Evolutionary conservation across 2,888 invertebrate genomes (phyloP).

Genomic region (Carpatolechia fugitivella): DNA sequence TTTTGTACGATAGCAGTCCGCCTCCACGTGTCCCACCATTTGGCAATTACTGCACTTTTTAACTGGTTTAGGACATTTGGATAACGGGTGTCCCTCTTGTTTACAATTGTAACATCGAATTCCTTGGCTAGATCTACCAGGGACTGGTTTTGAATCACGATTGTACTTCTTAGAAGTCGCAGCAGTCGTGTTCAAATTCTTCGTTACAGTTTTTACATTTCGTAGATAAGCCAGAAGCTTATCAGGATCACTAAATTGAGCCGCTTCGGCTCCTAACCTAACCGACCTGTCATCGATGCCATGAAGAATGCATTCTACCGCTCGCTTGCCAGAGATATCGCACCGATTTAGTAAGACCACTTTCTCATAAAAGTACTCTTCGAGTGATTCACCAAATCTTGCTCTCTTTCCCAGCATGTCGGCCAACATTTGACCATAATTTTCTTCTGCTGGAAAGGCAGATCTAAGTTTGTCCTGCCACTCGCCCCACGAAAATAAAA

Average conservation of each 20-base stretch:
- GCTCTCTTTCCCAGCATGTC: constrained; percentile 19
- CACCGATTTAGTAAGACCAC: constrained; percentile 18
- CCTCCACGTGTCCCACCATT: background rate
- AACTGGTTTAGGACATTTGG: too few relatives aligned
- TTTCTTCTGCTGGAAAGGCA: constrained; percentile 15
- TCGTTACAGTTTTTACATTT: background rate
- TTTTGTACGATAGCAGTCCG: background rate
- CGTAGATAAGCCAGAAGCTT: background rate
- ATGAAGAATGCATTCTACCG: constrained; percentile 18
- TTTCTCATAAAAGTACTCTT: constrained; percentile 23
- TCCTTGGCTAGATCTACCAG: background rate
- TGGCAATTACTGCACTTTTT: background rate
- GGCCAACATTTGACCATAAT: too few relatives aligned
- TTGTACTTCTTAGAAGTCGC: background rate
- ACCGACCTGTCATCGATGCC: constrained; percentile 20
- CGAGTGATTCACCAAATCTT: constrained; percentile 18
- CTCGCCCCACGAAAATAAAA: constrained; percentile 12
- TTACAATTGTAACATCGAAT: background rate
- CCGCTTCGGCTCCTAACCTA: constrained; percentile 10
- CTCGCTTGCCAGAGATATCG: constrained; percentile 13
- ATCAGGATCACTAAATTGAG: background rate
- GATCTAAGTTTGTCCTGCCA: constrained; percentile 4
- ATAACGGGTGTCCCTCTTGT: background rate
- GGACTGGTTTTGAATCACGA: background rate
- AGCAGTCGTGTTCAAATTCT: background rate